These are phyloP conservation scores for Protophormia terraenovae DNA, from an alignment of 2,888 invertebrate species.

Conservation along the genomic window DNA sequence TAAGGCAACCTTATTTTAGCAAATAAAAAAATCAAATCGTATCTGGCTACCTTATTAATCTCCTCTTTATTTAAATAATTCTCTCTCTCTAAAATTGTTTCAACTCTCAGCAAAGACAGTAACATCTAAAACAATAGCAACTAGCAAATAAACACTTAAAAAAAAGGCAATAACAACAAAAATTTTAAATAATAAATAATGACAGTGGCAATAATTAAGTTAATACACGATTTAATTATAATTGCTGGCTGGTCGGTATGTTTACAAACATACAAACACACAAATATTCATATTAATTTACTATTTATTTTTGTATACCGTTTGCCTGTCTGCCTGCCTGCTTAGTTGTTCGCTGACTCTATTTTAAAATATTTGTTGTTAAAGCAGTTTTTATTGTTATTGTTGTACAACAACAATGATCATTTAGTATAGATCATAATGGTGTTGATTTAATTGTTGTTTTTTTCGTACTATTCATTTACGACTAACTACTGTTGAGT, in stretches of 20 bases:
- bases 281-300: not conserved
- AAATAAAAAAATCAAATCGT: too few relatives aligned
- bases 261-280: not conserved
- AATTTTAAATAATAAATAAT: conserved; percentile 9
- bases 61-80: not conserved
- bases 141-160: not conserved
- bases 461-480: not conserved
- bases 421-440: conserved; percentile 37
- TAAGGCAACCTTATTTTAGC: too few relatives aligned
- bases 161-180: not conserved
- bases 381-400: not conserved
- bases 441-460: conserved; percentile 44
- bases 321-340: conserved; percentile 9
- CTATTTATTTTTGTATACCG: not conserved
- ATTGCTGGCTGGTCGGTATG: conserved; percentile 1
- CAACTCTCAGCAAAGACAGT: not conserved
- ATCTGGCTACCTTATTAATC: too few relatives aligned
- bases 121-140: not conserved
- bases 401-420: conserved; percentile 15
- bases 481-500: not conserved
- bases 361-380: not conserved
- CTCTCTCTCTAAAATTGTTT: not conserved
- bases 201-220: conserved; percentile 43
- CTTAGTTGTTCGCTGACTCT: not conserved
- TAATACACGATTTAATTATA: conserved; percentile 48